These are phyloP conservation scores for Drosophila funebris DNA, from an alignment of 1,140 invertebrate species.

Conservation along the genomic window DNA sequence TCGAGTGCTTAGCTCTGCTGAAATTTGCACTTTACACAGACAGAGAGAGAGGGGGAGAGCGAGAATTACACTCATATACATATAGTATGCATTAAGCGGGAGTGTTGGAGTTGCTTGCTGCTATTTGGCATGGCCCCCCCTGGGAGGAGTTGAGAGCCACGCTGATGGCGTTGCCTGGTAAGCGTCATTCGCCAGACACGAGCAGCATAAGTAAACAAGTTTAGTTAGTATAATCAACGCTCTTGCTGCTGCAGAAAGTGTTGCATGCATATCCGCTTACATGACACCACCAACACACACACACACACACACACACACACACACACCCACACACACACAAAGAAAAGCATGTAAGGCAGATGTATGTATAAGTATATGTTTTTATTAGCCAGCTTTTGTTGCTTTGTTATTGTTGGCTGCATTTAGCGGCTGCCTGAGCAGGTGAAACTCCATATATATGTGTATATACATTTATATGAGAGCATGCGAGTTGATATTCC, in stretches of 20 bases:
- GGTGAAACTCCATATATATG: not conserved
- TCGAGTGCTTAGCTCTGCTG: constrained; percentile 64
- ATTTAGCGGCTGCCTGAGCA: constrained; percentile 46
- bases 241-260: constrained; percentile 42
- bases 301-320: constrained; percentile 8
- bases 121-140: not conserved
- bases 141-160: not conserved
- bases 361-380: constrained; percentile 71
- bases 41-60: too few species aligned
- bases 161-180: not conserved
- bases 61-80: not conserved
- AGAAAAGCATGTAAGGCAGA: constrained; percentile 28
- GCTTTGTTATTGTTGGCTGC: constrained; percentile 41
- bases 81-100: not conserved
- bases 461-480: not conserved
- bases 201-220: constrained; percentile 77
- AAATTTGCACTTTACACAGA: constrained; percentile 68
- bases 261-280: constrained; percentile 75
- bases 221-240: constrained; percentile 79
- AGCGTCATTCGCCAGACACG: constrained; percentile 20
- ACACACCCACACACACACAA: not conserved
- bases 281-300: constrained; percentile 50
- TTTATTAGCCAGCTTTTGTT: constrained; percentile 75
- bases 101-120: not conserved
- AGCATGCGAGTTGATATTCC: constrained; percentile 23